Evolutionary conservation across 2,888 invertebrate genomes (phyloP).

Genomic region (Lomographa bimaculata): DNA sequence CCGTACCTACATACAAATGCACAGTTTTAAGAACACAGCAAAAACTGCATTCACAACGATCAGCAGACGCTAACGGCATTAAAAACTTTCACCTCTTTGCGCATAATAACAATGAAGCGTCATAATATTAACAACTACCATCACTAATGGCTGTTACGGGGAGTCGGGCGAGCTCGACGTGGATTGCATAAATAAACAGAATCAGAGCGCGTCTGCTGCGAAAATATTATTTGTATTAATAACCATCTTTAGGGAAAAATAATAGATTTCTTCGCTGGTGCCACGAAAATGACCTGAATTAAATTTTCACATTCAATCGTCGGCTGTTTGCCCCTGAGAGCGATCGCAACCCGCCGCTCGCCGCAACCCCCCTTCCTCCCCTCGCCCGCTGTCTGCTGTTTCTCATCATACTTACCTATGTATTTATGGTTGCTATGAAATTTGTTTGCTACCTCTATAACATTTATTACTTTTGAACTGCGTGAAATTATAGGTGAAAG

Average conservation of each 20-base stretch:
- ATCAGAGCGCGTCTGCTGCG: constrained; percentile 31
- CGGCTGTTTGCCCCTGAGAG: constrained; percentile 71
- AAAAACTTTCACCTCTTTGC: constrained; percentile 40
- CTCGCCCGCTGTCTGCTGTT: constrained; percentile 42
- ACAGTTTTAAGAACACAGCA: constrained; percentile 33
- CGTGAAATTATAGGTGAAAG: constrained; percentile 20
- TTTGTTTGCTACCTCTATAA: constrained; percentile 25
- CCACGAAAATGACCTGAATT: constrained; percentile 77
- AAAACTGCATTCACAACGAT: constrained; percentile 39
- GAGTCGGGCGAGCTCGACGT: constrained; percentile 32
- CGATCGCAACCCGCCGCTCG: constrained; percentile 55
- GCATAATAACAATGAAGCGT: constrained; percentile 39
- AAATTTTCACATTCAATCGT: constrained; percentile 81
- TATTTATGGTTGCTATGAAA: constrained; percentile 48
- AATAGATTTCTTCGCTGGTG: constrained; percentile 65
- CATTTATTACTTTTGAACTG: constrained; percentile 25
- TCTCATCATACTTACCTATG: constrained; percentile 57
- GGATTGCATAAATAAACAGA: constrained; percentile 43
- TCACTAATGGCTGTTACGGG: constrained; percentile 27
- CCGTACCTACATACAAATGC: constrained; percentile 31
- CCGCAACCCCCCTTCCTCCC: constrained; percentile 34
- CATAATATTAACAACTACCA: constrained; percentile 42
- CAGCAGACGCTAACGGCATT: constrained; percentile 36
- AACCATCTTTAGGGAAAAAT: constrained; percentile 65
- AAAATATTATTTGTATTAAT: constrained; percentile 62